Percentiles rank a stretch among this genome's conserved stretches.
These are phyloP conservation scores for Tetraneura akinire DNA, from an alignment of 1,140 invertebrate species.

Conservation along the genomic window DNA sequence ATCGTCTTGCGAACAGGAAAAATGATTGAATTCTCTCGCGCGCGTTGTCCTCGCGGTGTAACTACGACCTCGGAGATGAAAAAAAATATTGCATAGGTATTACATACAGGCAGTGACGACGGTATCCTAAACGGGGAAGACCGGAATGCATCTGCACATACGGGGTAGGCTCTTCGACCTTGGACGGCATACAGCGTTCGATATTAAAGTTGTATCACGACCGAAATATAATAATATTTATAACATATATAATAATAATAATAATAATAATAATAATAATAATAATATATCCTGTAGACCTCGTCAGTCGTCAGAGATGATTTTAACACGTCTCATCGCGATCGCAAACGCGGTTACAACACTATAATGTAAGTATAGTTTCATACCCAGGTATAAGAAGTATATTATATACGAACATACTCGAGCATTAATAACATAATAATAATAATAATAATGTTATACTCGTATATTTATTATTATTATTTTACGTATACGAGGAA, in stretches of 20 bases:
- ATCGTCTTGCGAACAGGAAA: too few species aligned
- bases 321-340: constrained; percentile 11
- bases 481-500: not conserved
- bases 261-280: not conserved
- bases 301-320: not conserved
- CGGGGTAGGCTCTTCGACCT: constrained; percentile 7
- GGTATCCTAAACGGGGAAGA: constrained; percentile 20
- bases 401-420: too few species aligned
- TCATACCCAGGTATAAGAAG: too few species aligned
- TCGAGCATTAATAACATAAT: too few species aligned
- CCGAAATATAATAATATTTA: not conserved
- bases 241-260: not conserved
- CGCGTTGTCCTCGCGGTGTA: too few species aligned
- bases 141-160: not conserved
- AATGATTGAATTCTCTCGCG: too few species aligned
- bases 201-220: constrained; percentile 17
- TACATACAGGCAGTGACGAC: not conserved
- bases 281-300: constrained; percentile 14
- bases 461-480: not conserved
- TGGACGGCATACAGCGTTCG: not conserved
- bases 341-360: not conserved
- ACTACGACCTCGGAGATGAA: not conserved
- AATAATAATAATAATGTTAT: not conserved
- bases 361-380: too few species aligned
- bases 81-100: too few species aligned